phyloP scores from a whole-genome alignment of 2,797 vertebrate genomes.

The Arnoldichthys spilopterus region DNA sequence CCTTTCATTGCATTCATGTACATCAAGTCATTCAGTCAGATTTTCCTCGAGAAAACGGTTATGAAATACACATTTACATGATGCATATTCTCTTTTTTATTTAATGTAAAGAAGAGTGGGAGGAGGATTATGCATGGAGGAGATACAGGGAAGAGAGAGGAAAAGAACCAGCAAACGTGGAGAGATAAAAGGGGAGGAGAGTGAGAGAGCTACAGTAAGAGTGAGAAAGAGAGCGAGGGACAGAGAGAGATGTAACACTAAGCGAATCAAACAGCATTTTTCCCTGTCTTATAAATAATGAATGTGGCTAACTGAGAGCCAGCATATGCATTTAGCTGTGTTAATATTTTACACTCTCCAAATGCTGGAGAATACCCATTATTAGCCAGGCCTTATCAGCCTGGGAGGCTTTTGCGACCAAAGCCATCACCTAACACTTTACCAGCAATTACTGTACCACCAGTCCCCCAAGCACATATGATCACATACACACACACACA shows the following conservation, averaged over 20 bases:
- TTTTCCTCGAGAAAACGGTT: slow-evolving; percentile 8
- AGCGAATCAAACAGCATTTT: slow-evolving; percentile 34
- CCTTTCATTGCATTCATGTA: not conserved
- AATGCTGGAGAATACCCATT: slow-evolving; percentile 35
- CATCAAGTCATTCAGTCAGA: not conserved
- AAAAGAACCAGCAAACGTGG: not conserved
- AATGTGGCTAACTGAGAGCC: slow-evolving; percentile 44
- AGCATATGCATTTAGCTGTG: slow-evolving; percentile 47
- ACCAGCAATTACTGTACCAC: not conserved
- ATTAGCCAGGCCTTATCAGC: slow-evolving; percentile 35
- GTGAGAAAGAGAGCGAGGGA: not conserved
- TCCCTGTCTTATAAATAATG: slow-evolving; percentile 53
- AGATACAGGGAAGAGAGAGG: not conserved
- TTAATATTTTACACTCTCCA: slow-evolving; percentile 58
- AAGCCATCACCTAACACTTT: slow-evolving; percentile 1
- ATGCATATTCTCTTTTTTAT: slow-evolving; percentile 19
- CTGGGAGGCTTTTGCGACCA: slow-evolving; percentile 5
- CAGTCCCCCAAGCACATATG: not conserved
- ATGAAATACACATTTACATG: slow-evolving; percentile 34
- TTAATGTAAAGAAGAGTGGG: slow-evolving; percentile 23
- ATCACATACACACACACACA: not conserved
- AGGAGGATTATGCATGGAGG: slow-evolving; percentile 16
- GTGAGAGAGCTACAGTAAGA: not conserved
- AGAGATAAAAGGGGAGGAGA: slow-evolving; percentile 2
- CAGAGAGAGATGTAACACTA: slow-evolving; percentile 34